Conservation (phyloP, 2,113 vertebrate species). For the Drymodes brunneopygia region DNA sequence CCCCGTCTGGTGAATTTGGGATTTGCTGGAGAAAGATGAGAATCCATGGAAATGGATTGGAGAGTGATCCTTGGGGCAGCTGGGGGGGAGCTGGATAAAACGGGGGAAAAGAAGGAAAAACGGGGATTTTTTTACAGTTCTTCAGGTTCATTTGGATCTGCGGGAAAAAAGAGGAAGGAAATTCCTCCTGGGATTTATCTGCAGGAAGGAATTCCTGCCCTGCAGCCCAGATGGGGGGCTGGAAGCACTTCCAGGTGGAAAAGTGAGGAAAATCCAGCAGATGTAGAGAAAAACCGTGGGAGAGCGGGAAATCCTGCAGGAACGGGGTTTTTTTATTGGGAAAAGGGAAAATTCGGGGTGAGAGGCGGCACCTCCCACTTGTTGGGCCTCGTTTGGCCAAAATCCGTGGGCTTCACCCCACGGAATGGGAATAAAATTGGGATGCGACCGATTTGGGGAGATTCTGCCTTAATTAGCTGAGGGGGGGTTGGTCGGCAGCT, state of each 20-base stretch:
- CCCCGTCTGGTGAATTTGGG: fast-evolving
- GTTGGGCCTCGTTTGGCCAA: fast-evolving
- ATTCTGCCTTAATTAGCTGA: not conserved
- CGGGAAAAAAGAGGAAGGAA: not conserved
- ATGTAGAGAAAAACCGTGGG: fast-evolving
- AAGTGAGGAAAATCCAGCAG: not conserved
- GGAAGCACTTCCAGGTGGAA: not conserved
- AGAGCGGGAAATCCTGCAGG: not conserved
- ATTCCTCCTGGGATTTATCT: not conserved
- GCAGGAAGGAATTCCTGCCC: not conserved
- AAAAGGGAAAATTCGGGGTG: not conserved
- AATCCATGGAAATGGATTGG: not conserved
- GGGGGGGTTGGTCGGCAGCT: not conserved
- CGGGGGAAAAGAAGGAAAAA: not conserved
- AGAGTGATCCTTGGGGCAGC: not conserved
- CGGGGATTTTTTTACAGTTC: not conserved
- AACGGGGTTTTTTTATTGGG: fast-evolving
- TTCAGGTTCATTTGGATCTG: fast-evolving
- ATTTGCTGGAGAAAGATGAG: not conserved
- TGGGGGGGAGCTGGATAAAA: not conserved
- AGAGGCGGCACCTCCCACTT: not conserved
- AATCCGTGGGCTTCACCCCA: fast-evolving
- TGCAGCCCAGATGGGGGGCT: not conserved
- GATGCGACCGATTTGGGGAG: fast-evolving
- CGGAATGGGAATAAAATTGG: not conserved